Evolutionary conservation across 2,888 invertebrate genomes (phyloP), one percentile per base, ranked within the genome.

Genomic region (Xestoiulus laeticollis): DNA sequence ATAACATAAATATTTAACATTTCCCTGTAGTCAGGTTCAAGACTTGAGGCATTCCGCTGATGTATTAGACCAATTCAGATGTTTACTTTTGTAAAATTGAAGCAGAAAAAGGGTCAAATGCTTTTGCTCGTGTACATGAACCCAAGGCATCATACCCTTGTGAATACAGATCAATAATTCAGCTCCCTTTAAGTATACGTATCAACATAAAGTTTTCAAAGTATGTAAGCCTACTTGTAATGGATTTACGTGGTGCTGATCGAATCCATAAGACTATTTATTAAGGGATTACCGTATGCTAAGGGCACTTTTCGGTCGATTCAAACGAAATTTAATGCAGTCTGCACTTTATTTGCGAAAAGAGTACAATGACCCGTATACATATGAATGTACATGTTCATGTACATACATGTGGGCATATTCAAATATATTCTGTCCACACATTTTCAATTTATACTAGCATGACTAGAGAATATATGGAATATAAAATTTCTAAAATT

Each of bases 201-300:
- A 32, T 78, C 78, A 78, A 16, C 78, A 78, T 78, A 78, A 78
- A 78, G 78, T 78, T 78, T 78, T 78, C 78, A 78, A 78, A 30
- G 78, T 78, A 78, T 78, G 78, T 32, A 32, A 78, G 78, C 78
- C 48, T 26, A 78, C 78, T 32, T 26, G 78, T 78, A 30, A 78
- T 78, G 78, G 78, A 30, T 78, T 78, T 78, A 78, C 78, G 26
- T 4, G 30, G 78, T 32, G 78, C 30, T 78, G 78, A 78, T 78
- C 78, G 78, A 78, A 30, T 78, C 26, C 78, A 30, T 30, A 78
- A 78, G 78, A 78, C 26, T 30, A 78, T 78, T 78, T 78, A 78
- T 78, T 78, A 78, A 30, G 78, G 30, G 78, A 78, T 78, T 78
- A 78, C 78, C 19, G 16, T 78, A 78, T 78, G 30, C 78, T 16